Percentiles rank a stretch among this genome's conserved stretches.
Evolutionary conservation across 1,140 invertebrate genomes (phyloP).

Genomic region (Ceratina australensis): DNA sequence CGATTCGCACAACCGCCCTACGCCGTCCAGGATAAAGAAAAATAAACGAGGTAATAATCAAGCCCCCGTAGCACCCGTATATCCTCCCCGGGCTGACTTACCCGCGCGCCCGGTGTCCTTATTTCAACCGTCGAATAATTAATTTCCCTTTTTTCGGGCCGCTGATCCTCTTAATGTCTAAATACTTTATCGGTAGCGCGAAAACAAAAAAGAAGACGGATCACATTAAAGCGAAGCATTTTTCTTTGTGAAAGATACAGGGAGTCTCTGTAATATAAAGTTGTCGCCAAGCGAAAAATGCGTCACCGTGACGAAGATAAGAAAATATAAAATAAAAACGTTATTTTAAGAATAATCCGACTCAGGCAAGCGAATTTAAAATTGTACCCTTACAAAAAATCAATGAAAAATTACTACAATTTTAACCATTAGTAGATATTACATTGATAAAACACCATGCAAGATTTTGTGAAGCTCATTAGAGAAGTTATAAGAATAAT

Average conservation of each 20-base stretch:
- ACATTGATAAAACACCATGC: too few relatives aligned
- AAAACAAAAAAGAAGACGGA: background rate
- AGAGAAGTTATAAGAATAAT: too few relatives aligned
- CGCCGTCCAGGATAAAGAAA: background rate
- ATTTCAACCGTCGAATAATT: conserved; percentile 20
- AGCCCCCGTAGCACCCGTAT: conserved; percentile 2
- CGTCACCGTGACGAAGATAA: background rate
- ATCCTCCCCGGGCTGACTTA: background rate
- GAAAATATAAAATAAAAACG: background rate
- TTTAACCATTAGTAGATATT: too few relatives aligned
- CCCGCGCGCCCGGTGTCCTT: background rate
- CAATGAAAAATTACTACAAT: too few relatives aligned
- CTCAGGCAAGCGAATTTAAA: too few relatives aligned
- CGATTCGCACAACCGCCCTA: background rate
- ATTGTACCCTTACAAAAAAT: too few relatives aligned
- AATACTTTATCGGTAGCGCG: background rate
- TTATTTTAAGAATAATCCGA: background rate
- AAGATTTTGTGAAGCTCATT: too few relatives aligned
- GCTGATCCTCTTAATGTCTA: too few relatives aligned
- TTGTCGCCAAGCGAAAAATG: background rate
- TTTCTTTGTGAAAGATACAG: background rate
- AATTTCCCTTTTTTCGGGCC: background rate
- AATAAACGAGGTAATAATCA: conserved; percentile 29
- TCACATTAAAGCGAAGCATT: background rate
- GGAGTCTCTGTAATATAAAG: background rate